Percentiles rank a stretch among this genome's conserved stretches.
Evolutionary conservation across 2,797 vertebrate genomes (phyloP).

Genomic region (Staurois parvus): DNA sequence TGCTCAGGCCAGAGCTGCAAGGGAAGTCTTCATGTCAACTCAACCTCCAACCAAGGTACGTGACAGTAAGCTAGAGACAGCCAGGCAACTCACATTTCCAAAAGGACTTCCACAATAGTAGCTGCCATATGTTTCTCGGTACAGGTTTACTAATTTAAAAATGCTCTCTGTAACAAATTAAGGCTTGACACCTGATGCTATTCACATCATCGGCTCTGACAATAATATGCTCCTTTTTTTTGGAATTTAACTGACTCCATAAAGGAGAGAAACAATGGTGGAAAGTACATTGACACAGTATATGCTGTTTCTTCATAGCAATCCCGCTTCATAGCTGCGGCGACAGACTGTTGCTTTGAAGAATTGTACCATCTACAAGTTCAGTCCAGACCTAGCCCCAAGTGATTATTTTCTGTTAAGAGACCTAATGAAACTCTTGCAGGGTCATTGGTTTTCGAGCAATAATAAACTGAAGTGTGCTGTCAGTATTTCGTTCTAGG

Average conservation of each 20-base stretch:
- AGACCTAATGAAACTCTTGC: conserved; percentile 12
- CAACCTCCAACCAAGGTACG: too few species aligned
- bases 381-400: not conserved
- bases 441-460: not conserved
- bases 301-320: not conserved
- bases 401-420: conserved; percentile 13
- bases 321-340: not conserved
- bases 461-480: conserved; percentile 5
- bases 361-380: not conserved
- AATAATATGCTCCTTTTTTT: not conserved
- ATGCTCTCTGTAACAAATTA: too few species aligned
- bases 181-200: not conserved
- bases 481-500: not conserved
- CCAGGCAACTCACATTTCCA: too few species aligned
- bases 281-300: not conserved
- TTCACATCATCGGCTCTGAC: not conserved
- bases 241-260: not conserved
- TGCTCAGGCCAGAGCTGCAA: too few species aligned
- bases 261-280: not conserved
- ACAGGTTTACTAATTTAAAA: too few species aligned
- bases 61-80: too few species aligned
- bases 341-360: not conserved
- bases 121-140: too few species aligned
- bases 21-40: too few species aligned
- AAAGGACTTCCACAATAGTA: too few species aligned